Base-by-base conservation (phyloP, 1,140 invertebrate genomes). In the Hycleus phaleratus region DNA sequence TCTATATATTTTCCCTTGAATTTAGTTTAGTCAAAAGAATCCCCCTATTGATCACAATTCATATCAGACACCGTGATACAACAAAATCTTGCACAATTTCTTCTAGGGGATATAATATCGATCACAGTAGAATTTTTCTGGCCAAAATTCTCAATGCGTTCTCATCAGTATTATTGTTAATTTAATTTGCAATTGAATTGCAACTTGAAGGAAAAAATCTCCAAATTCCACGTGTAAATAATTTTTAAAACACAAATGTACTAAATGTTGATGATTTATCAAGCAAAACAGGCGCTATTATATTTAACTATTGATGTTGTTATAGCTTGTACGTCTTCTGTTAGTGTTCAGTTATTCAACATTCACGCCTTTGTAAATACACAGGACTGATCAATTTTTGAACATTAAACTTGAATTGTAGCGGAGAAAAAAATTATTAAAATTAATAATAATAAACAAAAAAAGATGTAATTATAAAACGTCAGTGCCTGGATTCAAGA, bases 401-500 rank as follows among this genome's bases (percentile, higher is more conserved):
- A 32, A 32, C 4, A 32, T 32, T 32, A 18, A 18, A 18, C 18
- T 32, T 32, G 32, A 32, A 32, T 5, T 32, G 7, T 32, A 32
- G 18, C 18, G 18, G 18, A 18, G 32, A 32, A 53, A 53, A 51
- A 40, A 45, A 49, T 47, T 24, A 40, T 63, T 53, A 56, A 59
- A 50, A 54, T 56, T 18, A 18, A 18, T 18, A 12, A 12, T 12
- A 18, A 18, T 18, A 18, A 18, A 18, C 18, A 18, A 18, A 18
- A 18, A 18, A 18, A 18, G 18, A 18, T 18, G 18, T 18, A 18
- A 61, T 61, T 61, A 56, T 46, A 58, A 46, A 56, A 61, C 62
- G 52, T 61, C 62, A 64, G 62, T 64, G 62, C 62, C 62, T 64
- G 62, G 62, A 64, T 59, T 56, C 54, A 62, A 61, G 11, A 18